Evolutionary conservation across 2,797 vertebrate genomes (phyloP).

Genomic region (Hydrophis major): DNA sequence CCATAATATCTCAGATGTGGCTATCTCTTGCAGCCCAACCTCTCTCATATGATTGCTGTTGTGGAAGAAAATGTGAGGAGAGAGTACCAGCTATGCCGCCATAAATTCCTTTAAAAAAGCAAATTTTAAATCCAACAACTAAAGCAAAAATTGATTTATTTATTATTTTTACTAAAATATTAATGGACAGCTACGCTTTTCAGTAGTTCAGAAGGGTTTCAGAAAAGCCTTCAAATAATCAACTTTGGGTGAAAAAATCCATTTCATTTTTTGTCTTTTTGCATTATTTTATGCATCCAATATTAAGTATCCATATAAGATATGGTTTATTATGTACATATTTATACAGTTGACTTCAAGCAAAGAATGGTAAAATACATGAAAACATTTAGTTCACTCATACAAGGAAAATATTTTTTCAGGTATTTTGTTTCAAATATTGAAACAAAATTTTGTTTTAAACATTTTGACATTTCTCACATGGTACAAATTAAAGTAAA

Average conservation of each 20-base stretch:
- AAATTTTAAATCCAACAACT: background rate
- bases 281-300: background rate
- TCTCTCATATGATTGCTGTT: background rate
- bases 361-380: background rate
- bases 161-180: background rate
- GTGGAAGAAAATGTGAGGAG: background rate
- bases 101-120: background rate
- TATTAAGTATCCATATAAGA: background rate
- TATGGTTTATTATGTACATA: background rate
- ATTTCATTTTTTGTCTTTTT: background rate
- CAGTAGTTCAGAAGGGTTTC: background rate
- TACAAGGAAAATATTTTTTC: slow-evolving; percentile 28
- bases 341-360: background rate
- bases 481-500: slow-evolving; percentile 34
- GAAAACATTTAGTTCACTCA: background rate
- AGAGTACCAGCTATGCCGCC: background rate
- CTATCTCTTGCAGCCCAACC: background rate
- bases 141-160: background rate
- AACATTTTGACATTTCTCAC: slow-evolving; percentile 39
- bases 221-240: background rate
- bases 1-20: background rate
- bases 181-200: background rate
- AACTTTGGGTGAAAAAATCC: background rate
- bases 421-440: background rate
- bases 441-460: slow-evolving; percentile 17